A percentile compares a stretch with the other conserved stretches of the same genome.
Evolutionary conservation across 2,888 invertebrate genomes (phyloP).

Genomic region (Pogonocherus hispidulus): DNA sequence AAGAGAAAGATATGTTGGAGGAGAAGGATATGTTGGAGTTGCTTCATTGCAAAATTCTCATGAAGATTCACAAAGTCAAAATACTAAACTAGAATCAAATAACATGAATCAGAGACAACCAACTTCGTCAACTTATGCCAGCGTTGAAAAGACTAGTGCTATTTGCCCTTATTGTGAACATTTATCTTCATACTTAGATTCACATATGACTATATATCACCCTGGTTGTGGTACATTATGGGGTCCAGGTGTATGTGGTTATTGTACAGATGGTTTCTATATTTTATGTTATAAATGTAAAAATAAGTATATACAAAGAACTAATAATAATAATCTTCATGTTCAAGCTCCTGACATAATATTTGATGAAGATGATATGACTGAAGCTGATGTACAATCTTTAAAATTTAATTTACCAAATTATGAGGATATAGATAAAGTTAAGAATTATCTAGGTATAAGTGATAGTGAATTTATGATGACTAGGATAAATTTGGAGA

Average conservation of each 20-base stretch:
- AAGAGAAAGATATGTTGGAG: constrained; percentile 67
- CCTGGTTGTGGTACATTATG: constrained; percentile 71
- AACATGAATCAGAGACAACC: constrained; percentile 26
- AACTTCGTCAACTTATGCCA: constrained; percentile 34
- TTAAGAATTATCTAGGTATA: constrained; percentile 62
- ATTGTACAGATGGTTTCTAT: constrained; percentile 67
- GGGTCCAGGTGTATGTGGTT: constrained; percentile 70
- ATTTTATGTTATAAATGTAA: constrained; percentile 71
- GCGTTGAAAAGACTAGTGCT: constrained; percentile 53
- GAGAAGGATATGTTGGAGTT: constrained; percentile 68
- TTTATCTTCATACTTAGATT: constrained; percentile 66
- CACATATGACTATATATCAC: constrained; percentile 70
- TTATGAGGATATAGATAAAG: constrained; percentile 60
- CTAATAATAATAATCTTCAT: constrained; percentile 51
- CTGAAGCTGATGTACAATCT: constrained; percentile 61
- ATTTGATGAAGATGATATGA: constrained; percentile 63
- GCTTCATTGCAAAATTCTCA: constrained; percentile 58
- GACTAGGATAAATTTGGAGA: constrained; percentile 68
- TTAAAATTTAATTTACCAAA: constrained; percentile 58
- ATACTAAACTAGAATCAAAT: constrained; percentile 17
- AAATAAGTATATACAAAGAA: constrained; percentile 64
- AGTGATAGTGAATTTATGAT: constrained; percentile 64
- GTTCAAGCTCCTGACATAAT: constrained; percentile 67
- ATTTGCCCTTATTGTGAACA: constrained; percentile 67
- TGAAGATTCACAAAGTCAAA: constrained; percentile 38